phyloP scores from a whole-genome alignment of 2,797 vertebrate genomes.

The Capromys pilorides region DNA sequence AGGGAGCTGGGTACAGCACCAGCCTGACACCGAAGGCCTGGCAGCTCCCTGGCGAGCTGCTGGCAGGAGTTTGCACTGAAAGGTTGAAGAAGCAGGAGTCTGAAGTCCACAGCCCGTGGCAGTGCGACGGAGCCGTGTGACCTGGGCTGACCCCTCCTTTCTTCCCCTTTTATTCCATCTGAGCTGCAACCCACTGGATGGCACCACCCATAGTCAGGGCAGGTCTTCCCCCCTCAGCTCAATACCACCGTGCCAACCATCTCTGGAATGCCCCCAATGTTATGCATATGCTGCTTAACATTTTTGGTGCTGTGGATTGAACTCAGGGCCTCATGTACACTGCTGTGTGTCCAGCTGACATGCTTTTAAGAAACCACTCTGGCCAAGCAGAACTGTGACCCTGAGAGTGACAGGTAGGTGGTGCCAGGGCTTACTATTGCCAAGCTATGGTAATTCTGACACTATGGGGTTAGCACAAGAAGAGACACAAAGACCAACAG shows the following conservation, averaged over 20 bases:
- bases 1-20: background rate
- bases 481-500: background rate
- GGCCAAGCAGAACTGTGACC: background rate
- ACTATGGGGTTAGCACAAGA: too few species aligned
- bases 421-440: background rate
- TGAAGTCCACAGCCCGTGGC: background rate
- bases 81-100: background rate
- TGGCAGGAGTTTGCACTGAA: background rate
- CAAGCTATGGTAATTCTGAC: too few species aligned
- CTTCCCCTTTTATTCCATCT: background rate
- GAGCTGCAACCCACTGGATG: background rate
- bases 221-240: background rate
- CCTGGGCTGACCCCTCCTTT: background rate
- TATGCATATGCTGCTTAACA: background rate
- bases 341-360: background rate
- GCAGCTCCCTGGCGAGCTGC: background rate
- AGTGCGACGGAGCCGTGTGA: background rate
- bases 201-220: background rate
- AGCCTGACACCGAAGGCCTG: background rate
- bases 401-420: background rate
- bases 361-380: background rate
- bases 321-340: background rate
- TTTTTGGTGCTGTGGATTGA: background rate
- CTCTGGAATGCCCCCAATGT: background rate
- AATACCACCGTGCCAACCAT: background rate